A percentile compares a stretch with the other conserved stretches of the same genome.
These are phyloP conservation scores for Macquaria ambigua DNA, from an alignment of 2,113 vertebrate species.

Conservation along the genomic window DNA sequence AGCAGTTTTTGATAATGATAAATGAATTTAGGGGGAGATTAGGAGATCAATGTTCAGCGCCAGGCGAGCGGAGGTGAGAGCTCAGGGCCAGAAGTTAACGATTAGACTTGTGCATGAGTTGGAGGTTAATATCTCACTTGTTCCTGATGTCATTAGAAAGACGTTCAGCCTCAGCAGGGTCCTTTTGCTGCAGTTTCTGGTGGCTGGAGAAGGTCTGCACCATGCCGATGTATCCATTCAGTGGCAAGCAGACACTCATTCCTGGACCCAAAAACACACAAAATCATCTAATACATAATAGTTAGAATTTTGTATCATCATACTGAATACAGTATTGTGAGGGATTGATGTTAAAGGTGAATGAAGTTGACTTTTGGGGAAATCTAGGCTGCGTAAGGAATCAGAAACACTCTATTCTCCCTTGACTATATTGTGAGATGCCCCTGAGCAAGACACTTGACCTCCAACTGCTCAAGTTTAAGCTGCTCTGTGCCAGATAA, in stretches of 20 bases:
- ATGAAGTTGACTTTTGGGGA: background rate
- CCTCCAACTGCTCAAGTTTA: background rate
- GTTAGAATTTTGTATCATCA: background rate
- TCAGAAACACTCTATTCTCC: background rate
- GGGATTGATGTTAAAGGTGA: background rate
- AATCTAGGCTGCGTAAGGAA: background rate
- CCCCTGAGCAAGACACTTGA: background rate
- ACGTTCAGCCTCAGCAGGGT: slow-evolving; percentile 77
- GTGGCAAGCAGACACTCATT: slow-evolving; percentile 46
- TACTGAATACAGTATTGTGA: background rate
- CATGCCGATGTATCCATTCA: slow-evolving; percentile 79
- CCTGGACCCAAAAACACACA: slow-evolving; percentile 43
- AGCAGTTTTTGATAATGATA: slow-evolving; percentile 54
- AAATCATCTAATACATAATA: background rate
- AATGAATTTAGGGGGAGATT: slow-evolving; percentile 34
- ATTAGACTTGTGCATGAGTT: slow-evolving; percentile 13
- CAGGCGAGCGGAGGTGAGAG: slow-evolving; percentile 18
- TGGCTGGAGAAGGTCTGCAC: slow-evolving; percentile 81
- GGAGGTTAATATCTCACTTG: slow-evolving; percentile 77
- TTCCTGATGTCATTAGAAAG: slow-evolving; percentile 75
- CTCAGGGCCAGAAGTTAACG: slow-evolving; percentile 19
- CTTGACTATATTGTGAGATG: background rate
- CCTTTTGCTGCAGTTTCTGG: slow-evolving; percentile 70
- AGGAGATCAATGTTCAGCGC: background rate
- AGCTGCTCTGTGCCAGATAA: background rate